Evolutionary conservation across 2,113 vertebrate genomes (phyloP), one percentile per base, ranked within the genome.

Genomic region (Scopus umbretta): DNA sequence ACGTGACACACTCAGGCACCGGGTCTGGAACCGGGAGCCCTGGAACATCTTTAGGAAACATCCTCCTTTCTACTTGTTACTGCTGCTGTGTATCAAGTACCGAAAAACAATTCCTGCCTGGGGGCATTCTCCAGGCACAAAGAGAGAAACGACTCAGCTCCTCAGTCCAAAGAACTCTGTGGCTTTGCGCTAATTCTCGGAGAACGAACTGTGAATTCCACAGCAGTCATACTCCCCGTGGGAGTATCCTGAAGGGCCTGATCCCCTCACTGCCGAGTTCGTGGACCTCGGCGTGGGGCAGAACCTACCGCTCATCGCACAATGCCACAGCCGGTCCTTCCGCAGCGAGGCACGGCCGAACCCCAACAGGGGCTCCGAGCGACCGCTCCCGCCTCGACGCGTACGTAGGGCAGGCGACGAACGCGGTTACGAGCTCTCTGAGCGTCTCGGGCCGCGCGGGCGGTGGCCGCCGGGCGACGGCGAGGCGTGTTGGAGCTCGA

Each of bases 201-300:
- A 30, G 63, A 16, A 15, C 12, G 0, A 53, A 29, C 1, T 13
- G 25, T 9, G 34, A 9, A 32, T 52, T 65, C 42, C 23, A 20
- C 36, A 9, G 15, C 5, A 34, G 23, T 29, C 26, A 11, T 5
- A 5, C 11, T 43, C 42, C 42, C 45, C 42, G 11, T n/a, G n/a
- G n/a, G n/a, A n/a, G n/a, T n/a, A n/a, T n/a, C n/a, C n/a, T 2
- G 21, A 1, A 0, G 10, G 18, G 22, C 38, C 45, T 9, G 10
- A 50, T 26, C 21, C 45, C 29, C 3, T 0, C 36, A 4, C 1
- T n/a, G 4, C 25, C 17, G 19, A 7, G 26, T 12, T 6, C 14
- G 25, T 8, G 40, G 13, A 53, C 11, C 53, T 56, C 47, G 22
- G 38, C 5, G 15, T 2, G 16, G 36, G 63, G 70, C 40, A 63